phyloP scores from a whole-genome alignment of 2,888 invertebrate species.

The Tetanocera ferruginea region DNA sequence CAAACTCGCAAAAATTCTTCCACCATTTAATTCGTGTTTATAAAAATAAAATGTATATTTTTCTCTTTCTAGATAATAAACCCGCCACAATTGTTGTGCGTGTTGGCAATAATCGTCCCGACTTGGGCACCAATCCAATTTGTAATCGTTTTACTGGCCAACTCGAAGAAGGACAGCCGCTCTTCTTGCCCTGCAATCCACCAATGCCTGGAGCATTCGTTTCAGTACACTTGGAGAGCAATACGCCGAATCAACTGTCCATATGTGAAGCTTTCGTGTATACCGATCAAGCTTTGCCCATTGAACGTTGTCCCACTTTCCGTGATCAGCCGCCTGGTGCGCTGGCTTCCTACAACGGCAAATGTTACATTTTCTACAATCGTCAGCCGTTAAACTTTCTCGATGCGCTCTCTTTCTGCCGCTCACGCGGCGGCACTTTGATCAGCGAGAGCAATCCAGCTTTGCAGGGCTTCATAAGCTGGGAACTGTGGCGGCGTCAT shows the following conservation, averaged over 20 bases:
- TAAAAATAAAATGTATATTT: too few relatives aligned
- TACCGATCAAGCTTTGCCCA: conserved; percentile 90
- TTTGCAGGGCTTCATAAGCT: conserved; percentile 92
- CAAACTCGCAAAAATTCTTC: too few relatives aligned
- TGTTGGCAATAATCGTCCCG: conserved; percentile 93
- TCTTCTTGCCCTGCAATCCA: conserved; percentile 93
- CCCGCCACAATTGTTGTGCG: conserved; percentile 90
- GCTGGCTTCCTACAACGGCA: conserved; percentile 93
- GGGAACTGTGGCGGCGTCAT: conserved; percentile 93
- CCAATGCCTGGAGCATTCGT: conserved; percentile 97
- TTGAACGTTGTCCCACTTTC: conserved; percentile 93
- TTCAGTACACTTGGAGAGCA: conserved; percentile 88
- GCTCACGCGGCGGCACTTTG: conserved; percentile 84
- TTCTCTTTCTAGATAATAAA: conserved; percentile 74
- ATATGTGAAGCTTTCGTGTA: conserved; percentile 95
- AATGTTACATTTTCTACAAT: conserved; percentile 95
- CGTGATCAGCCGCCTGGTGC: conserved; percentile 93
- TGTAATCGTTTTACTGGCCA: conserved; percentile 91
- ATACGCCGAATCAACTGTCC: conserved; percentile 81
- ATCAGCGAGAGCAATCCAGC: conserved; percentile 95
- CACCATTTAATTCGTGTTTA: too few relatives aligned
- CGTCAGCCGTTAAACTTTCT: conserved; percentile 85
- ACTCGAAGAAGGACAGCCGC: conserved; percentile 89
- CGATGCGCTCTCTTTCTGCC: conserved; percentile 85
- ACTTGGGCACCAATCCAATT: conserved; percentile 90